Base-by-base conservation (phyloP, 2,888 invertebrate genomes). In the Drosophila neotestacea region DNA sequence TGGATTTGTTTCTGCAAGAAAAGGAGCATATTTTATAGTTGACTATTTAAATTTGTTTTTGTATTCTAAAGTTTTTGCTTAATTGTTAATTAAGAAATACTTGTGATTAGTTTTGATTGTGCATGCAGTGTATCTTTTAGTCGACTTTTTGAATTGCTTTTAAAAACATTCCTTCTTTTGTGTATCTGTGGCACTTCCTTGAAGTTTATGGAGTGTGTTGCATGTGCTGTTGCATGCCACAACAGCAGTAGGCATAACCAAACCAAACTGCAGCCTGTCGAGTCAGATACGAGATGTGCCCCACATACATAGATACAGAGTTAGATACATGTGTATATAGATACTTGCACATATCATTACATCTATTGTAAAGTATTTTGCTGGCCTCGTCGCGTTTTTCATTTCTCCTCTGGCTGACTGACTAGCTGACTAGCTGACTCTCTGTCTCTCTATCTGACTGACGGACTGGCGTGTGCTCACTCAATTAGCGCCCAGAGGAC, bases 401-500 rank as follows among this genome's bases (percentile, higher is more conserved):
- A 84, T 84, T 84, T 84, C 83, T 84, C 83, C 83, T 88, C 83
- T 84, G 88, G 72, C 79, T 64, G 61, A 34, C 41, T 64, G 59
- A 42, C 52, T 36, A 48, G 30, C 58, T 50, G 64, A 36, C 65
- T 55, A 6, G 11, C 11, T 4, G 59, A 9, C 52, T 44, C 16
- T 16, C 16, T 16, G 62, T 6, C 62, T 47, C 51, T 9, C 56
- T 64, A 65, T 4, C 48, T 61, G 65, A 28, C 54, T 67, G 73
- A 27, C 66, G 51, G 79, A 51, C 61, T 83, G 87, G 81, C 84
- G 87, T 84, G 89, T 89, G 84, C 89, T 84, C 84, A 84, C 89
- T 88, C 84, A 84, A 84, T 84, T 84, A 84, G 89, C 84, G 84
- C 73, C 78, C 85, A 84, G 89, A 84, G 88, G 70, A 87, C 78